Base-by-base conservation (phyloP, 2,797 vertebrate genomes). In the Tragelaphus oryx region DNA sequence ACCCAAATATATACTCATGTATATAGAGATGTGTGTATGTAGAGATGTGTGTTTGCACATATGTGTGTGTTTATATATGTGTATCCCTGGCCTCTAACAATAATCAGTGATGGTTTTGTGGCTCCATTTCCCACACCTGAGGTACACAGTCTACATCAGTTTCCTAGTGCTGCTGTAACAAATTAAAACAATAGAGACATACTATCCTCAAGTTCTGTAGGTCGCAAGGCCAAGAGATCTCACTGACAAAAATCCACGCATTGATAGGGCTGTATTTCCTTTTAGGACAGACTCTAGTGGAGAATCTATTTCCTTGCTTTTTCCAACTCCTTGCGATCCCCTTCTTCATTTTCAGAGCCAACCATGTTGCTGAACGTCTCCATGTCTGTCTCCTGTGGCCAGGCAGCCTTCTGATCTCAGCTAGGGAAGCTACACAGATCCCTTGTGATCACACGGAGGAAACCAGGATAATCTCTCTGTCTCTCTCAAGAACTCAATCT, bases 291-390 rank as follows among this genome's bases (percentile, higher is more conserved):
- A 68, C 24, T 75, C 48, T 30, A 6, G 17, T 16, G 33, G 41
- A 46, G 10, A 71, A 57, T 54, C 16, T 12, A 4, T 12, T 59
- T 37, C 24, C 26, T 91, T 46, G 37, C 5, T 8, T 88, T 68
- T 44, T 50, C 30, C 17, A 26, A 1, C 46, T 65, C 20, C 74
- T 30, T 4, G 9, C 37, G 82, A 78, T 9, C 14, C 8, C 50
- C 33, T 60, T 12, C 55, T 76, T 83, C 30, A 22, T 54, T 78
- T 87, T 82, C 89, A 89, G 60, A 93, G 44, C 30, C 74, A 87
- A 30, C 60, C 88, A 33, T 2, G 16, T 1, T 50, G 13, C 46
- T 68, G 62, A 68, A 0, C 5, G 2, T 26, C 54, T 54, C 22
- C 22, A 10, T 11, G 37, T 14, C 60, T 84, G 54, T 83, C 75